Evolutionary conservation across 1,140 invertebrate species (phyloP), one percentile per base, ranked within the genome.

Genomic region (Drosophila nikananu): DNA sequence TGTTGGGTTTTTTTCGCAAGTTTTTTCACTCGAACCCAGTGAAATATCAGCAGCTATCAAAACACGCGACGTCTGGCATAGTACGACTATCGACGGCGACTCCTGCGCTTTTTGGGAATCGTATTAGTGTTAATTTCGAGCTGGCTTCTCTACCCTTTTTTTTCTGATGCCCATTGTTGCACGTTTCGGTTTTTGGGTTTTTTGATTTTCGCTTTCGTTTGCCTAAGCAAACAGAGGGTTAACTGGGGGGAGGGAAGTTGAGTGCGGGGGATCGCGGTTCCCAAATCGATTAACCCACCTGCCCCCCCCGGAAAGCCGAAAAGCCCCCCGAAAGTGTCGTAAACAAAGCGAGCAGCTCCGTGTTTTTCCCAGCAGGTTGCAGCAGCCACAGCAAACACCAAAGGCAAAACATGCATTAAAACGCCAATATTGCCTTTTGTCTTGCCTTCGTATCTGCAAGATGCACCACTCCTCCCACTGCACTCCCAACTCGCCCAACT

Each of bases 41-140:
- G 70, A 83, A 86, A 82, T 86, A 76, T 79, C 52, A 86, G 62
- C 74, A 67, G 73, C 73, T 77, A 74, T 84, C 73, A 82, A 86
- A 80, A 80, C 76, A 86, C 80, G 83, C 79, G 77, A 80, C 71
- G 70, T 73, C 37, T 72, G 70, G 70, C 68, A 30, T 42, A 60
- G 67, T 52, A 41, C 54, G 37, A 39, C 2, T 57, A 66, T 57
- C 35, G 54, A 57, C 19, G 30, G 27, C 27, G 12, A 66, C 61
- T 79, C 58, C 58, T 57, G 55, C 52, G 44, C 66, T 61, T 57
- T 57, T 57, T 77, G 15, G 63, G 44, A 46, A 57, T 64, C 75
- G 83, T 68, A 86, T 86, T 86, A 86, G 83, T 86, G 83, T 79
- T 86, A 86, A 86, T 86, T 86, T 82, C 72, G 59, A 62, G 79